Percentiles rank a stretch among this genome's conserved stretches.
phyloP scores from a whole-genome alignment of 2,113 vertebrate species.

The Echinops telfairi region DNA sequence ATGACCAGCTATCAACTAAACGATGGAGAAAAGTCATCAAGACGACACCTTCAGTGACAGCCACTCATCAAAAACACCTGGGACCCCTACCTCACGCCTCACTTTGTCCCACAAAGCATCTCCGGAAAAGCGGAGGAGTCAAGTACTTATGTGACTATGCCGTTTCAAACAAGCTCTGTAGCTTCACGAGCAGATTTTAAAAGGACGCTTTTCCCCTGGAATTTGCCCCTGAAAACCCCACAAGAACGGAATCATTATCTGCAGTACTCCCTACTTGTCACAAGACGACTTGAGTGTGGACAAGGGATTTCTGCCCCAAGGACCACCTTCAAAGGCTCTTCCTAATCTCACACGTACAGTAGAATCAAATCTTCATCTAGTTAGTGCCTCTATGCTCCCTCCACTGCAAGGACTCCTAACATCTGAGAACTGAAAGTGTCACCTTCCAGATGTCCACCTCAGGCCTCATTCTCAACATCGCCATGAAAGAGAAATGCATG shows the following conservation, averaged over 20 bases:
- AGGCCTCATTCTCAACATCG: too few species aligned
- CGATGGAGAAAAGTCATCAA: not conserved
- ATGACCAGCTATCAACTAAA: not conserved
- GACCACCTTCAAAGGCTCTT: not conserved
- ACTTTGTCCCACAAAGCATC: not conserved
- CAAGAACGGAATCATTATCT: not conserved
- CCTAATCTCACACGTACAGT: not conserved
- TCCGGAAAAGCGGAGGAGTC: not conserved
- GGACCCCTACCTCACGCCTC: not conserved
- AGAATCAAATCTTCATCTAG: not conserved
- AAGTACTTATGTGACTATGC: not conserved
- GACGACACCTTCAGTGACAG: not conserved
- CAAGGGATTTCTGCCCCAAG: not conserved
- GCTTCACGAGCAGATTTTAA: not conserved
- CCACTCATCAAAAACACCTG: not conserved
- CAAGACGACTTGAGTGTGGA: not conserved
- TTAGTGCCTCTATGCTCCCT: not conserved
- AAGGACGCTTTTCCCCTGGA: conserved; percentile 17
- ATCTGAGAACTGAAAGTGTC: not conserved
- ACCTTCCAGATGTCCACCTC: not conserved
- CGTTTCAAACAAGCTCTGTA: not conserved
- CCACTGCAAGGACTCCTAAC: not conserved
- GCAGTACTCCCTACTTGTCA: not conserved
- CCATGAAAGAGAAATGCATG: too few species aligned
- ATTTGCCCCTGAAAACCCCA: not conserved